Evolutionary conservation across 2,113 vertebrate genomes (phyloP).

Genomic region (Calypte anna): DNA sequence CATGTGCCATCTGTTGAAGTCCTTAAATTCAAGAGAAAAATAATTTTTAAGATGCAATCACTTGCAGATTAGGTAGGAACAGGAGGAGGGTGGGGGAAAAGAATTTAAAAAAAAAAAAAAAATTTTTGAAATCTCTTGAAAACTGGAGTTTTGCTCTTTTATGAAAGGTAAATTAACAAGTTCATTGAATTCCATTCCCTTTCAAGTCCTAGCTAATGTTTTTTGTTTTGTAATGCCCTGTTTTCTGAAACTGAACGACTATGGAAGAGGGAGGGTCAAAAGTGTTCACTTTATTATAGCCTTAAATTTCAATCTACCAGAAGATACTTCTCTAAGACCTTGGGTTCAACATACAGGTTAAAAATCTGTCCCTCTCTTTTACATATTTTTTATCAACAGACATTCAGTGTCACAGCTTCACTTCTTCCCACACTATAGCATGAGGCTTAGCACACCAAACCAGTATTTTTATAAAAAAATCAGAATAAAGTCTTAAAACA

Average conservation of each 20-base stretch:
- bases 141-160: neutral
- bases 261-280: neutral
- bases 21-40: conserved; percentile 55
- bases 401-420: neutral
- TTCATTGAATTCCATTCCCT: neutral
- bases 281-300: neutral
- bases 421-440: neutral
- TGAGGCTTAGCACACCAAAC: neutral
- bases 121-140: neutral
- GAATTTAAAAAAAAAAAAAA: no score
- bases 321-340: neutral
- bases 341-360: neutral
- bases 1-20: conserved; percentile 64
- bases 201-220: neutral
- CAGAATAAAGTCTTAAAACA: neutral
- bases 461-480: neutral
- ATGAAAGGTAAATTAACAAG: neutral
- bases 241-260: neutral
- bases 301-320: neutral
- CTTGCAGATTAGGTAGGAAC: conserved; percentile 32
- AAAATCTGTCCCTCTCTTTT: neutral
- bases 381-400: neutral
- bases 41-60: neutral
- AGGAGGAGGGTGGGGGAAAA: neutral
- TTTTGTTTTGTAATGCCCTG: neutral